Conservation (phyloP, 2,797 vertebrate genomes). For the Thalassophryne amazonica region DNA sequence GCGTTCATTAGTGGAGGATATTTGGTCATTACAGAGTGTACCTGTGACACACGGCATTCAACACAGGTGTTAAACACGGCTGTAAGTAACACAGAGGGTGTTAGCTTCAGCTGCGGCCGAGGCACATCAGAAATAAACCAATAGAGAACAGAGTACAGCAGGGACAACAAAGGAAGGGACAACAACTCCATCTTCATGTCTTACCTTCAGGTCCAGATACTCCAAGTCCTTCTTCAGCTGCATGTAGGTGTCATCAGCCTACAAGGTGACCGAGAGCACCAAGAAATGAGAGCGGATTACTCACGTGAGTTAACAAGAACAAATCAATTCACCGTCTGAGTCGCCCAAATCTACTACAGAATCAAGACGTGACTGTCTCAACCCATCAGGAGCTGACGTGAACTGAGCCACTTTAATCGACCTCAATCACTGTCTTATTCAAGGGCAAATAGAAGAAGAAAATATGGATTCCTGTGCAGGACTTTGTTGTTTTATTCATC, state of each 20-base stretch:
- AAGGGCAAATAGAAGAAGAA: too few species aligned
- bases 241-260: slow-evolving; percentile 93
- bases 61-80: not conserved
- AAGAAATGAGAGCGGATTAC: not conserved
- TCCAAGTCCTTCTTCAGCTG: slow-evolving; percentile 96
- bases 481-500: too few species aligned
- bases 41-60: slow-evolving; percentile 3
- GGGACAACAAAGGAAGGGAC: not conserved
- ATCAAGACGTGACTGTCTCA: too few species aligned
- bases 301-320: not conserved
- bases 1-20: slow-evolving; percentile 1
- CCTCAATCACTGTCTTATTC: too few species aligned
- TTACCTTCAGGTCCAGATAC: slow-evolving; percentile 95
- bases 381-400: too few species aligned
- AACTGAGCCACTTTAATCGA: too few species aligned
- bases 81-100: slow-evolving; percentile 1
- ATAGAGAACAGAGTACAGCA: not conserved
- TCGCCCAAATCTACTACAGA: not conserved
- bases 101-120: slow-evolving; percentile 15
- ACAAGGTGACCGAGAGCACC: slow-evolving; percentile 19
- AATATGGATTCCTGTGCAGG: too few species aligned
- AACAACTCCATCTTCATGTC: slow-evolving; percentile 3
- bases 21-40: not conserved
- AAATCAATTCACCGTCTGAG: not conserved
- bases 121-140: not conserved